Conservation (phyloP, 2,888 invertebrate genomes). For the Tubiluchus corallicola region DNA sequence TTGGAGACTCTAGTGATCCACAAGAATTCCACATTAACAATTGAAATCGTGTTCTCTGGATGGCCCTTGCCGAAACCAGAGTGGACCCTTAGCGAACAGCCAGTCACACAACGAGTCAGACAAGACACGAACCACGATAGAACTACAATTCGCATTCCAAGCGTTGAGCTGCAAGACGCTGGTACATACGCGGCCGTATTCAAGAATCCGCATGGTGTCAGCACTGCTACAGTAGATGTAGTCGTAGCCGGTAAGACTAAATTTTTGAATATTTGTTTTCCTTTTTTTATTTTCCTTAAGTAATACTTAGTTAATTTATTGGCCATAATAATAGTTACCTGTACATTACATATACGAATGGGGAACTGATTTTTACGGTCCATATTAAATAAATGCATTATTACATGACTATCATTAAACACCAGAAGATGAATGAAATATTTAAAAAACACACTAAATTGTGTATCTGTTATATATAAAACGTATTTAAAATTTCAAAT, state of each 20-base stretch:
- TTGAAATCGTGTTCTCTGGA: slow-evolving; percentile 8
- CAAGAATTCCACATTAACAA: slow-evolving; percentile 9
- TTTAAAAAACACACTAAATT: too few relatives aligned
- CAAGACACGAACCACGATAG: slow-evolving; percentile 2
- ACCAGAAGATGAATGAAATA: too few relatives aligned
- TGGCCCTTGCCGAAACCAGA: slow-evolving; percentile 9
- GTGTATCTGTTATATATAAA: too few relatives aligned
- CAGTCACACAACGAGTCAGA: not conserved
- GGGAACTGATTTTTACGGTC: too few relatives aligned
- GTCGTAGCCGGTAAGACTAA: slow-evolving; percentile 54
- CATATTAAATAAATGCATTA: too few relatives aligned
- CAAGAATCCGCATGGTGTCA: slow-evolving; percentile 53
- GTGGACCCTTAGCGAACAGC: slow-evolving; percentile 9
- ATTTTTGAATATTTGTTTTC: too few relatives aligned
- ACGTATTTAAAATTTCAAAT: too few relatives aligned
- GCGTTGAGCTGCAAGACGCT: slow-evolving; percentile 47
- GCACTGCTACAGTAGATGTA: slow-evolving; percentile 45
- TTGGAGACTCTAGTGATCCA: slow-evolving; percentile 11
- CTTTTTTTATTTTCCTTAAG: too few relatives aligned
- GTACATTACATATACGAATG: too few relatives aligned
- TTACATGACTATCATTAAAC: too few relatives aligned
- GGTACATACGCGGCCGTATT: slow-evolving; percentile 53
- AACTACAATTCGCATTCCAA: slow-evolving; percentile 44
- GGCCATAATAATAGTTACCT: too few relatives aligned
- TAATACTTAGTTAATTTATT: too few relatives aligned